Evolutionary conservation across 2,797 vertebrate species (phyloP), one percentile per base, ranked within the genome.

Genomic region (Triplophysa bombifrons): DNA sequence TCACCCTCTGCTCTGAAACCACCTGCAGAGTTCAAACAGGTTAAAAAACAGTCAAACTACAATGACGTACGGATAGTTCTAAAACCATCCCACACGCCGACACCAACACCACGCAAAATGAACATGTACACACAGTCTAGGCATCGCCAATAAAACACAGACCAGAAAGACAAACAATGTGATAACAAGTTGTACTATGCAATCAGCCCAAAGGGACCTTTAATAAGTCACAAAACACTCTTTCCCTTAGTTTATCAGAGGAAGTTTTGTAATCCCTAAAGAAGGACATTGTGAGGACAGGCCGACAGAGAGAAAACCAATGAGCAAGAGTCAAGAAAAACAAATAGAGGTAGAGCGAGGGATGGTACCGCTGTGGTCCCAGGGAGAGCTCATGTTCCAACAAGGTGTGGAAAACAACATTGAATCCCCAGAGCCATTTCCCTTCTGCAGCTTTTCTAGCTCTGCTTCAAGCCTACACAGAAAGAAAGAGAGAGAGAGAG

Each of bases 361-460:
- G 56, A 80, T 22, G 41, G 53, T 92, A 94, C 93, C 91, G 77
- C 72, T 91, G 67, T 91, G 85, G 67, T 94, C 92, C 90, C 92
- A 89, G 50, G 90, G 90, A 1, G 91, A 91, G 76, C 86, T 72
- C 80, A 86, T 78, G 64, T 82, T 94, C 93, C 94, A 94, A 87
- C 92, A 90, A 53, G 94, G 93, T 80, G 93, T 93, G 73, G 92
- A 92, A 87, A 93, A 94, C 72, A 89, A 80, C 71, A 88, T 74
- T 0, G 88, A 88, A n/a, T 94, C 92, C 76, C 87, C 79, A 3
- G 86, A 85, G 76, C 82, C 80, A 84, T 71, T 91, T 82, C 86
- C 88, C 80, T 90, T 93, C 76, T 93, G 93, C 73, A 94, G 85
- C 82, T 94, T 95, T 84, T 95, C 94, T 53, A 95, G 88, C 83